Evolutionary conservation across 2,888 invertebrate species (phyloP), one percentile per base, ranked within the genome.

Genomic region (Oxyscelio sp.): DNA sequence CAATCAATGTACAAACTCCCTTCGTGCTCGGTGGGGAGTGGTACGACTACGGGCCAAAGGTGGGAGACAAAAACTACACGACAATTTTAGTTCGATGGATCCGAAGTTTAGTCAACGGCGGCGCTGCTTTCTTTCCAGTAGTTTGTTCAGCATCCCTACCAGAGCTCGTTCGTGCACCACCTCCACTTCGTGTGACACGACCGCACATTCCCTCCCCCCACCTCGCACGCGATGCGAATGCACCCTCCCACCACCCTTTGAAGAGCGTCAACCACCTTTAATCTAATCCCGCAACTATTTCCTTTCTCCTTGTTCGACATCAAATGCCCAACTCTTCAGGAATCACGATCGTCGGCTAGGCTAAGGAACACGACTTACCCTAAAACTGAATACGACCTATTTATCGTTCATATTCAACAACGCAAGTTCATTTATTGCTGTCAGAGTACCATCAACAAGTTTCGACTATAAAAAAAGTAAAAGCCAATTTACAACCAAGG

Each of bases 81-180:
- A 93, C 93, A 93, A 93, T 93, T 94, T 93, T 93, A 93, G 93
- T 93, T 94, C 92, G 92, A 93, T 92, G 92, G 92, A 94, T 93
- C 90, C 90, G 85, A 93, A 93, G 92, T 93, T 93, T 92, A 92
- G 92, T 92, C 89, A 88, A 89, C 91, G 91, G 91, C 90, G 93
- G 92, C 93, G 93, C 93, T 93, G 92, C 92, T 92, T 94, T 93
- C 93, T 93, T 93, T 92, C 91, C 93, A 91, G 92, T 93, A 93
- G 94, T 94, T 93, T 93, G 93, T 93, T 92, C 93, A 87, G 82
- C 89, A 85, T 87, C 87, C 88, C 90, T 87, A 81, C 87, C 87
- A 93, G 93, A 92, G 92, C 91, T 90, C 92, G 90, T 54, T 75
- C 65, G 38, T 63, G 59, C 75, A 73, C 79, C 65, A 90, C 92